phyloP scores from a whole-genome alignment of 2,797 vertebrate genomes.

The Ptychadena robeensis region DNA sequence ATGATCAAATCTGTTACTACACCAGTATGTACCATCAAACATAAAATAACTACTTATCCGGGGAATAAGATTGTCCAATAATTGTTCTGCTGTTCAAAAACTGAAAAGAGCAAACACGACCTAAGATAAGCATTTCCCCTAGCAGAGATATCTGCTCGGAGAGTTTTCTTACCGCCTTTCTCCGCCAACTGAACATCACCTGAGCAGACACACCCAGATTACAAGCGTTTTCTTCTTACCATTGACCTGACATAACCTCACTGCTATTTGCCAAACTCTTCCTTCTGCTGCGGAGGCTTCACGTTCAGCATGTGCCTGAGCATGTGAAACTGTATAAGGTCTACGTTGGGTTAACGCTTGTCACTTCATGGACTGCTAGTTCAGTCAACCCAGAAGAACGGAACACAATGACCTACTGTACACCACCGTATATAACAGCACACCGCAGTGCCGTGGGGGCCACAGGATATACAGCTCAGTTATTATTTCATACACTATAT shows the following conservation, averaged over 20 bases:
- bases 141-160: neutral
- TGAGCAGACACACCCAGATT: constrained; percentile 49
- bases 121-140: constrained; percentile 13
- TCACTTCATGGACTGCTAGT: no score
- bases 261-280: constrained; percentile 21
- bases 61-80: neutral
- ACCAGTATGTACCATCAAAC: neutral
- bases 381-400: no score
- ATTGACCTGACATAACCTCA: constrained; percentile 41
- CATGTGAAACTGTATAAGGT: neutral
- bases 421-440: no score
- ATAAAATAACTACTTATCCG: neutral
- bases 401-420: no score
- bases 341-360: no score
- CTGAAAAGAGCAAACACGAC: neutral
- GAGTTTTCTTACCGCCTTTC: neutral
- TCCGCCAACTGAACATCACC: constrained; percentile 48
- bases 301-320: neutral
- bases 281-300: neutral
- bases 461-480: no score
- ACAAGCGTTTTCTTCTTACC: neutral
- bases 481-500: no score
- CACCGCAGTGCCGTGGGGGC: no score
- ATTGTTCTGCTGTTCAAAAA: neutral
- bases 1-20: neutral